Conservation (phyloP, 2,888 invertebrate genomes). For the Himalopsyche japonica region DNA sequence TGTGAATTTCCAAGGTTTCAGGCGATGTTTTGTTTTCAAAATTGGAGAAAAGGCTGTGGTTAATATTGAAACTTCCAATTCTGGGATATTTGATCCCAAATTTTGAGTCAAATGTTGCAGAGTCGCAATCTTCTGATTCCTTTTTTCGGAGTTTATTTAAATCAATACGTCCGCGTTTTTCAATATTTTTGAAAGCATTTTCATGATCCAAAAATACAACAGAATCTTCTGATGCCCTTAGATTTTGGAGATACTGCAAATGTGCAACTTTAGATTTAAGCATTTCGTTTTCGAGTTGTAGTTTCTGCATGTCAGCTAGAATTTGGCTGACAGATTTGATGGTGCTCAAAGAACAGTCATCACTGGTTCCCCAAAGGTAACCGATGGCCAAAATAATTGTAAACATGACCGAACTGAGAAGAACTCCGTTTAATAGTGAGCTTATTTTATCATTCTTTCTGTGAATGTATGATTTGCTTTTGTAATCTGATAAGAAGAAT, state of each 20-base stretch:
- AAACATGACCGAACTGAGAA: conserved; percentile 57
- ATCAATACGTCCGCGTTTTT: not conserved
- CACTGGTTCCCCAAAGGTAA: conserved; percentile 58
- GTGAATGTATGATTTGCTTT: conserved; percentile 57
- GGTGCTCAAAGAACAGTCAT: conserved; percentile 52
- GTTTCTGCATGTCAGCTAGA: conserved; percentile 55
- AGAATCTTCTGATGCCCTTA: not conserved
- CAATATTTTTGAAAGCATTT: not conserved
- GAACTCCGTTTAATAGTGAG: conserved; percentile 55
- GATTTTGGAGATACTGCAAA: conserved; percentile 12
- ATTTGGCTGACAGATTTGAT: conserved; percentile 56
- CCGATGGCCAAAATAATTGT: conserved; percentile 58
- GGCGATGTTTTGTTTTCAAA: not conserved
- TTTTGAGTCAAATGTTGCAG: not conserved
- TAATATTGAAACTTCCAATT: not conserved
- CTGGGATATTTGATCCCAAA: not conserved
- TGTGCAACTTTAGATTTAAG: conserved; percentile 35
- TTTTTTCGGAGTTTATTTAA: not conserved
- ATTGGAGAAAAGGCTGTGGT: not conserved
- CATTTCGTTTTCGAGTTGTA: conserved; percentile 56
- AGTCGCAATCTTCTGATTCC: not conserved
- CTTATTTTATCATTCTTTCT: conserved; percentile 56
- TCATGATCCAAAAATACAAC: not conserved
- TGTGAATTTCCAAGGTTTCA: not conserved
- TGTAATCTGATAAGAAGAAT: conserved; percentile 49